Evolutionary conservation across 2,113 vertebrate species (phyloP), one percentile per base, ranked within the genome.

Genomic region (Semnornis frantzii): DNA sequence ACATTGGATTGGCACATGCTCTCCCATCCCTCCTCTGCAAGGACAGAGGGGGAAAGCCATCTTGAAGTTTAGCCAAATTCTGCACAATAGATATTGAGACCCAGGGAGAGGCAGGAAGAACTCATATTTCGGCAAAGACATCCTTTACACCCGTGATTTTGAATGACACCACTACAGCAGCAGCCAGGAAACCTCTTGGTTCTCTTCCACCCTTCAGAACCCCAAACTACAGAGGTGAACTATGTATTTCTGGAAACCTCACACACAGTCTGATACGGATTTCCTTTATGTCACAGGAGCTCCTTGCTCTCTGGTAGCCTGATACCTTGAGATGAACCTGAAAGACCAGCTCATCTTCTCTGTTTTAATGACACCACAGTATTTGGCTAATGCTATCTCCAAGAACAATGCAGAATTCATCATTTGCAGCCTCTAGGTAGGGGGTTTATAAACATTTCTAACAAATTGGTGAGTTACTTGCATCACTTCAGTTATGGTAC

Each of bases 201-300:
- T 14, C 52, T 81, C 15, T 87, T 59, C 64, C 20, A 46, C 10
- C 15, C 28, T 71, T 69, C 27, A 31, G 30, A 85, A 74, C 7
- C 31, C n/a, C 37, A 28, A 70, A 85, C 10, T 31, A 37, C 8
- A 8, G 6, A 12, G 2, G 7, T 0, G 0, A 87, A 65, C 3
- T 33, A 6, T 33, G 18, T 54, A 11, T 70, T 66, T 60, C 52
- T 66, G 27, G 44, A 77, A 77, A 57, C 2, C 17, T 89, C 11
- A 5, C 0, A 5, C 0, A 0, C 27, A 54, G 75, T 1, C 6
- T 4, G 21, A 1, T 30, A 7, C 21, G 59, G 73, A 74, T 55
- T 50, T 59, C 48, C 17, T 46, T 28, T 30, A 3, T 20, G 25
- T 15, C 23, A 50, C 5, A 76, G 44, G 16, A 87, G 21, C 30